Evolutionary conservation across 2,888 invertebrate species (phyloP), one percentile per base, ranked within the genome.

Genomic region (Netelia inedita): DNA sequence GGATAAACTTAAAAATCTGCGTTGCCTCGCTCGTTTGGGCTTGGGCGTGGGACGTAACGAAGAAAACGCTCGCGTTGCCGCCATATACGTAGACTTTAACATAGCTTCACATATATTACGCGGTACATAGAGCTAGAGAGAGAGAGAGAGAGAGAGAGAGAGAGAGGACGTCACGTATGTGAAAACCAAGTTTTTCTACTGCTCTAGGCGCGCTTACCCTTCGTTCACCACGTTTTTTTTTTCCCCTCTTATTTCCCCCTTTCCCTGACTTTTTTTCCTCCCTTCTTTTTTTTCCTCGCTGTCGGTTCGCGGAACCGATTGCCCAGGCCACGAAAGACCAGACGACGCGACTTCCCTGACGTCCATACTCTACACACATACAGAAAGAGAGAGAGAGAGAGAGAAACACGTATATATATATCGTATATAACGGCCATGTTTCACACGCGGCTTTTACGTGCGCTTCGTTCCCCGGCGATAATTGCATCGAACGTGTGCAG

Each of bases 381-480:
- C 2, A 65, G 14, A 55, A 9, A 10, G n/a, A n/a, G 16, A 1
- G 16, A 16, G 14, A 46, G 41, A 23, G 1, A 75, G 57, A 66
- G 35, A 63, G 2, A 23, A 14, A 65, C 14, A 43, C 10, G 6
- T 19, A 72, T 72, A 66, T 59, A 63, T 59, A 71, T 65, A 35
- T 19, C 75, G 43, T 46, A 75, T 66, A 59, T 53, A 63, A 80
- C 68, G 76, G 53, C 66, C 75, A 61, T 80, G 71, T 80, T 83
- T 80, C 72, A 80, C 83, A 80, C 80, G 76, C 80, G 61, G 21
- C 46, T 68, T 78, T 80, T 79, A 83, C 74, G 83, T 76, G 72
- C 72, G 75, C 80, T 80, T 71, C 72, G 72, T 19, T 43, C 75
- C 71, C 75, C 71, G 69, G 80, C 83, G 79, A 83, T 83, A 83